Evolutionary conservation across 2,888 invertebrate species (phyloP), one percentile per base, ranked within the genome.

Genomic region (Tenodera sinensis): DNA sequence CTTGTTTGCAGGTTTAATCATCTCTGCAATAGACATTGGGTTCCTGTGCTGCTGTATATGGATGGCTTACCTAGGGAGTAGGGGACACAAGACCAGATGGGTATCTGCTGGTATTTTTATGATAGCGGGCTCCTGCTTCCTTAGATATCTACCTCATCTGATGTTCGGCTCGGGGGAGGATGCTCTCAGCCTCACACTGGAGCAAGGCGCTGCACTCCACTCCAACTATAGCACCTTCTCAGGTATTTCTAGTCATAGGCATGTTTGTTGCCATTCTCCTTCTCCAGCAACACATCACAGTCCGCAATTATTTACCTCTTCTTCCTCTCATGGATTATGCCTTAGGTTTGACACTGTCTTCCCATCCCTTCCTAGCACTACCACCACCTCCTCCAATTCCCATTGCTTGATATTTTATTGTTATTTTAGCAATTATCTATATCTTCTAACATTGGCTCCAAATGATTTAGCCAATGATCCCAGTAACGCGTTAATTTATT

Each of bases 71-170:
- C 27, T 83, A 4, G 89, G 86, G n/a, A 42, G 86, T 7, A 28
- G 34, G 1, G 89, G 89, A 6, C 85, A 89, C 82, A 89, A 86
- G 28, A 85, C 89, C 8, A 54, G 86, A 27, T 86, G 82, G 86
- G 30, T 89, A n/a, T 85, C 82, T 3, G 7, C 9, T 9, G 89
- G 86, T 25, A 30, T 34, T 12, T 54, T 87, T 25, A 25, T 87
- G 20, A 87, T 87, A 25, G 28, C 89, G 3, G 28, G 83, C 14
- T 83, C 88, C n/a, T 88, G 91, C 92, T 54, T 89, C 91, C 28
- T 90, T 91, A 28, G 91, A 91, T 25, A 91, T 91, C 87, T 88
- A 3, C 54, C 54, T 71, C 54, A 71, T 3, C 54, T 71, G 20
- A 71, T 71, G 3, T 71, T 71, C 25, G 54, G 54, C 15, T 20